A percentile compares a stretch with the other conserved stretches of the same genome.
Conservation (phyloP, 2,888 invertebrate genomes). For the Lottia gigantea region DNA sequence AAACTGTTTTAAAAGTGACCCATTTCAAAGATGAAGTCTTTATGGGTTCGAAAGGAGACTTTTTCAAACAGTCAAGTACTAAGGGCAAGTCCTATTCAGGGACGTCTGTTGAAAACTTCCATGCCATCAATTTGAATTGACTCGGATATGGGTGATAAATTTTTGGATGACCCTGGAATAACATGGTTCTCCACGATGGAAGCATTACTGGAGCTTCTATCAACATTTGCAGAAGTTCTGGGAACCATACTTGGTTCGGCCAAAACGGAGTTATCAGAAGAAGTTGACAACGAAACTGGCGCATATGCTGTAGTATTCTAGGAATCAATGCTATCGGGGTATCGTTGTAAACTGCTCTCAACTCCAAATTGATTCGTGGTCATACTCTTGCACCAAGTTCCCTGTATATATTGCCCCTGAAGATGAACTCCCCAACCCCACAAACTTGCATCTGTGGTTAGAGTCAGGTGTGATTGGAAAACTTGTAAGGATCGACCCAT, state of each 20-base stretch:
- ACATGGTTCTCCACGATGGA: background rate
- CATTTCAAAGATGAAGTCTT: background rate
- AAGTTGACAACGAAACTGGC: slow-evolving; percentile 19
- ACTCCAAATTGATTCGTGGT: slow-evolving; percentile 10
- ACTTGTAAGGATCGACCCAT: background rate
- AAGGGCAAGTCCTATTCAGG: background rate
- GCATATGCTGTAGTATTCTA: slow-evolving; percentile 23
- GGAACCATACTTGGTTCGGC: slow-evolving; percentile 20
- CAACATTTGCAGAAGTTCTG: slow-evolving; percentile 14
- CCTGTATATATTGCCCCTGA: slow-evolving; percentile 12
- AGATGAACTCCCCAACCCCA: slow-evolving; percentile 14
- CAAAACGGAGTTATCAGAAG: slow-evolving; percentile 27
- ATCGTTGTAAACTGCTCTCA: slow-evolving; percentile 19
- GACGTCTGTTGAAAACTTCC: slow-evolving; percentile 18
- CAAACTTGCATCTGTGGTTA: slow-evolving; percentile 13
- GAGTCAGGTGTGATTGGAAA: background rate
- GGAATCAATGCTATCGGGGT: slow-evolving; percentile 29
- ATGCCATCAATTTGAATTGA: slow-evolving; percentile 21
- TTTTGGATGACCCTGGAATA: background rate
- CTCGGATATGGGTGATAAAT: slow-evolving; percentile 16
- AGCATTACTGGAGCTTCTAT: slow-evolving; percentile 11
- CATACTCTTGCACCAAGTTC: slow-evolving; percentile 12
- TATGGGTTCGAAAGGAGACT: background rate
- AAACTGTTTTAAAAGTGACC: background rate
- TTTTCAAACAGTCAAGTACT: background rate